A percentile compares a stretch with the other conserved stretches of the same genome.
Conservation (phyloP, 2,888 invertebrate species). For the Poecilus cupreus region DNA sequence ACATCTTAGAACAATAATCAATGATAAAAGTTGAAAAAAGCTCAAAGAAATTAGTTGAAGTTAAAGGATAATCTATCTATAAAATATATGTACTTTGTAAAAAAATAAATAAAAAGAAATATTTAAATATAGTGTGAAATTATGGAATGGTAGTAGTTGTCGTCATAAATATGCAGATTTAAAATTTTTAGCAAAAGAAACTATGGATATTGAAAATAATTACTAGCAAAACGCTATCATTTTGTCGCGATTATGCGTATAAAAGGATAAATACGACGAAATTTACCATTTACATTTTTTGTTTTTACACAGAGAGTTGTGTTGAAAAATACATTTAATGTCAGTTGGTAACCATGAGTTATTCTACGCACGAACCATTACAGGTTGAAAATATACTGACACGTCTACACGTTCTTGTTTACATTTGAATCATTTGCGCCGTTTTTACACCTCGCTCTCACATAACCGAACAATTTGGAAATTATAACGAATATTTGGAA, state of each 20-base stretch:
- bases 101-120: too few species aligned
- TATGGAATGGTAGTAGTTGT: too few species aligned
- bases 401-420: constrained; percentile 27
- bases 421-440: constrained; percentile 30
- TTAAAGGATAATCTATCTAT: too few species aligned
- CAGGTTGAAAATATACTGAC: constrained; percentile 32
- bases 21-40: too few species aligned
- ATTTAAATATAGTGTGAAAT: too few species aligned
- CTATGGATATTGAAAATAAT: constrained; percentile 21
- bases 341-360: constrained; percentile 41
- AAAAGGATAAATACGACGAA: constrained; percentile 25
- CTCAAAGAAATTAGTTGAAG: too few species aligned
- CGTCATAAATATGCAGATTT: too few species aligned
- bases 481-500: constrained; percentile 1
- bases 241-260: background rate
- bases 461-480: constrained; percentile 3
- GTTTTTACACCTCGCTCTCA: background rate
- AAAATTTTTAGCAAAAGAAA: background rate
- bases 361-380: constrained; percentile 46
- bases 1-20: too few species aligned
- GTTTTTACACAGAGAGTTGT: constrained; percentile 10
- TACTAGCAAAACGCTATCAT: background rate
- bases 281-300: constrained; percentile 30
- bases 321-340: constrained; percentile 41
- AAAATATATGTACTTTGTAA: too few species aligned